These are phyloP conservation scores for Teleogryllus occipitalis DNA, from an alignment of 1,140 invertebrate genomes.

Conservation along the genomic window DNA sequence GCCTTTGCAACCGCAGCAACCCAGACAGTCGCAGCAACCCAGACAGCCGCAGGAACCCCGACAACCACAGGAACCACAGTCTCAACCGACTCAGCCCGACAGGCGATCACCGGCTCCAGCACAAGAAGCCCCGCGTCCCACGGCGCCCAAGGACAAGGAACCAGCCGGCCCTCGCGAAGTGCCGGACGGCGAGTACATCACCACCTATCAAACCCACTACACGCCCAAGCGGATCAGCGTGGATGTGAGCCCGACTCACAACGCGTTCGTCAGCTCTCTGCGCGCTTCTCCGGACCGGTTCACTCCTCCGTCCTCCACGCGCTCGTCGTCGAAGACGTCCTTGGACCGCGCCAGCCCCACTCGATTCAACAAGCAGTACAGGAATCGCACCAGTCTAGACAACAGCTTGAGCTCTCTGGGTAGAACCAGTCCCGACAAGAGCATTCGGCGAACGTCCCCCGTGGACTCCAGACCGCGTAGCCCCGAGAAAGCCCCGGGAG, in stretches of 20 bases:
- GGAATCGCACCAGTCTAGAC: slow-evolving; percentile 18
- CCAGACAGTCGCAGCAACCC: neutral
- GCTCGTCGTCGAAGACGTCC: slow-evolving; percentile 35
- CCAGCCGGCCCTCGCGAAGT: neutral
- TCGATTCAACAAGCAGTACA: neutral
- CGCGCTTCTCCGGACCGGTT: slow-evolving; percentile 47
- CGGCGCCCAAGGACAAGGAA: neutral
- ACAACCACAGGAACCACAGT: neutral
- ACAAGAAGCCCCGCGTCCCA: neutral
- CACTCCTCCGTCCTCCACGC: slow-evolving; percentile 38
- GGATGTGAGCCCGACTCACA: slow-evolving; percentile 56
- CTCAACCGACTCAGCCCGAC: neutral
- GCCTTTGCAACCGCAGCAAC: neutral
- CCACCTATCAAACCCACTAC: slow-evolving; percentile 49
- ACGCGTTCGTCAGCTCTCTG: slow-evolving; percentile 59
- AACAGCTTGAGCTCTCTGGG: slow-evolving; percentile 14
- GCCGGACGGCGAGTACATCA: slow-evolving; percentile 43
- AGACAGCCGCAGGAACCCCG: neutral
- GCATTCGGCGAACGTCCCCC: neutral
- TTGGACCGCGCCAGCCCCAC: slow-evolving; percentile 25
- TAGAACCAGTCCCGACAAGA: slow-evolving; percentile 16
- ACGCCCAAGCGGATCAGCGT: slow-evolving; percentile 48
- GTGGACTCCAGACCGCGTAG: neutral
- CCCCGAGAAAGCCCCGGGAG: slow-evolving; percentile 9
- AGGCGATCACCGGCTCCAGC: neutral